Percentiles rank a stretch among this genome's conserved stretches.
Evolutionary conservation across 2,888 invertebrate genomes (phyloP).

Genomic region (Stenurella melanura): DNA sequence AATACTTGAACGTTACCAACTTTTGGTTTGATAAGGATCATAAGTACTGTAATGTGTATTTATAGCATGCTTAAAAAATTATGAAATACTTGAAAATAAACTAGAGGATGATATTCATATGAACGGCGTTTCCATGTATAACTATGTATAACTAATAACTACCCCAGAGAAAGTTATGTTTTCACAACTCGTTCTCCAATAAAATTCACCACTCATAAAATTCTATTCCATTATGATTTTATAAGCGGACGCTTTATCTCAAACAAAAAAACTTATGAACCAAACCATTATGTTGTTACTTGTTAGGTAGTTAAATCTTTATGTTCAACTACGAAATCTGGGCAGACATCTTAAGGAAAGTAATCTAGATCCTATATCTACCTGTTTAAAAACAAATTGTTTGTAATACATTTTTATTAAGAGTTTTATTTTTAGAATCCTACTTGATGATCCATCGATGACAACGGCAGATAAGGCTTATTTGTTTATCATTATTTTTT

Average conservation of each 20-base stretch:
- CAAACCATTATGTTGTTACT: not conserved
- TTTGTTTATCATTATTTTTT: constrained; percentile 2
- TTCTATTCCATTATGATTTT: not conserved
- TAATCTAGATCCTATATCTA: constrained; percentile 8
- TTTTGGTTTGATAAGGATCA: no score
- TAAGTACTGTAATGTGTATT: no score
- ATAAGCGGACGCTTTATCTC: not conserved
- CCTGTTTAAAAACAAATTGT: constrained; percentile 12
- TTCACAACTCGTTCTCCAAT: not conserved
- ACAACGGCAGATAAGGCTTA: constrained; percentile 7
- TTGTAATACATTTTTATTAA: constrained; percentile 2
- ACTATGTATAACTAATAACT: no score
- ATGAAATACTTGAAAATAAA: not conserved
- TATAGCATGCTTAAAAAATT: not conserved
- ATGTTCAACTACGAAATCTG: not conserved
- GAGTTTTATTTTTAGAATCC: constrained; percentile 4
- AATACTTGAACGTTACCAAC: no score
- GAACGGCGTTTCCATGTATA: not conserved
- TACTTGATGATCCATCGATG: constrained; percentile 5
- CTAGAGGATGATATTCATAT: not conserved
- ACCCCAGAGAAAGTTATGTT: not conserved
- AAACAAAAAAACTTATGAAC: not conserved
- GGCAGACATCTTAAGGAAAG: constrained; percentile 1
- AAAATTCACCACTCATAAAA: not conserved
- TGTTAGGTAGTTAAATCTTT: constrained; percentile 2